Evolutionary conservation across 1,140 invertebrate species (phyloP), one percentile per base, ranked within the genome.

Genomic region (Nymphalis io): DNA sequence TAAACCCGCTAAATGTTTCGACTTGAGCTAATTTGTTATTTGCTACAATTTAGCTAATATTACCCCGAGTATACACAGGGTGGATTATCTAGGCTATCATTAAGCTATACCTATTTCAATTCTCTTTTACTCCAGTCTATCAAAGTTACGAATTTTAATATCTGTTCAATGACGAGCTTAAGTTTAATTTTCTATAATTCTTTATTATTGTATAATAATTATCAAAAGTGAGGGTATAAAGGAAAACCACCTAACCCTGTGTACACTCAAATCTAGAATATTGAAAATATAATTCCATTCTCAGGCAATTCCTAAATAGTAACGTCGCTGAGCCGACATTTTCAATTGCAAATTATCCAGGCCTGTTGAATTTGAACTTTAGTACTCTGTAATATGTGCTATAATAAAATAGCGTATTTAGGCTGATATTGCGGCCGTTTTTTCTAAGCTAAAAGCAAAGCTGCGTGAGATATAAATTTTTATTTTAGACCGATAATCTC

Each of bases 1-100:
- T 60, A 66, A 57, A 74, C 69, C 64, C 65, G 57, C 70, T 78
- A 72, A 65, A 65, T 71, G 68, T 73, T 62, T 75, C 78, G 73
- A 72, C 73, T 72, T 69, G 68, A 71, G 70, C 67, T 73, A 75
- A 53, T 67, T 63, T 55, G 33, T 72, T 68, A 65, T 65, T 63
- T 33, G 60, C 71, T 76, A 73, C 64, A 64, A 68, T 70, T 72
- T 62, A 60, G 68, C 68, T 70, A 64, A 60, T 11, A 69, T 61
- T 65, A 61, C 57, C 55, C 42, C 48, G 67, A 70, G 62, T 57
- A 69, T 38, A 62, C 72, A 70, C 72, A 69, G 58, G 57, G 62
- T 12, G 60, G 46, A 51, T 21, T 6, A 23, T 60, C 57, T 46
- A 70, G 44, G 11, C 33, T n/a, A 23, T 33, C 18, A 60, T 15